A percentile compares a stretch with the other conserved stretches of the same genome.
phyloP scores from a whole-genome alignment of 2,797 vertebrate genomes.

The Enteromius trimaculatus region DNA sequence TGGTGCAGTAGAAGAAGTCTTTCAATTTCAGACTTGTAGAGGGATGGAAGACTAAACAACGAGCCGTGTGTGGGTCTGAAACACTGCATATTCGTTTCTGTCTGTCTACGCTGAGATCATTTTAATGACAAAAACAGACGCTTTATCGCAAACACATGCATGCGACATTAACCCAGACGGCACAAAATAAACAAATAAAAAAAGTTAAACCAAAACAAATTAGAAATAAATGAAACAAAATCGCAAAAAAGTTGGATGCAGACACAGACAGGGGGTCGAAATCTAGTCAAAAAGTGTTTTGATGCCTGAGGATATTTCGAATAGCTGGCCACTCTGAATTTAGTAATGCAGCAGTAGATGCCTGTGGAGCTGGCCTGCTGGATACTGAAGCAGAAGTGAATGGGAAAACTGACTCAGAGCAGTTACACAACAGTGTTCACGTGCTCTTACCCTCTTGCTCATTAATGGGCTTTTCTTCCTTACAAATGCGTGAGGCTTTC shows the following conservation, averaged over 20 bases:
- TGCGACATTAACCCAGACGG: conserved; percentile 1
- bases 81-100: not conserved
- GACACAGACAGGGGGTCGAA: not conserved
- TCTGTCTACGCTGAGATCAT: not conserved
- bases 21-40: conserved; percentile 18
- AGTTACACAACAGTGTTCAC: conserved; percentile 19
- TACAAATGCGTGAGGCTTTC: conserved; percentile 7
- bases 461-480: conserved; percentile 27
- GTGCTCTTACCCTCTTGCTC: conserved; percentile 7
- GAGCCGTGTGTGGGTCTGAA: conserved; percentile 2
- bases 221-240: not conserved
- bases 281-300: conserved; percentile 18
- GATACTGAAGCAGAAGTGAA: not conserved
- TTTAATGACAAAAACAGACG: not conserved
- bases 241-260: not conserved
- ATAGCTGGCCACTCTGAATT: conserved; percentile 16
- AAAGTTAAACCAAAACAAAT: not conserved
- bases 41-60: conserved; percentile 4
- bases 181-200: not conserved
- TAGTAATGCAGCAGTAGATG: not conserved
- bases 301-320: not conserved
- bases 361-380: conserved; percentile 23
- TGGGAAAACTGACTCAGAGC: conserved; percentile 45
- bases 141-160: not conserved
- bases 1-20: conserved; percentile 13